A percentile compares a stretch with the other conserved stretches of the same genome.
phyloP scores from a whole-genome alignment of 2,888 invertebrate genomes.

The Apodemia duryi region DNA sequence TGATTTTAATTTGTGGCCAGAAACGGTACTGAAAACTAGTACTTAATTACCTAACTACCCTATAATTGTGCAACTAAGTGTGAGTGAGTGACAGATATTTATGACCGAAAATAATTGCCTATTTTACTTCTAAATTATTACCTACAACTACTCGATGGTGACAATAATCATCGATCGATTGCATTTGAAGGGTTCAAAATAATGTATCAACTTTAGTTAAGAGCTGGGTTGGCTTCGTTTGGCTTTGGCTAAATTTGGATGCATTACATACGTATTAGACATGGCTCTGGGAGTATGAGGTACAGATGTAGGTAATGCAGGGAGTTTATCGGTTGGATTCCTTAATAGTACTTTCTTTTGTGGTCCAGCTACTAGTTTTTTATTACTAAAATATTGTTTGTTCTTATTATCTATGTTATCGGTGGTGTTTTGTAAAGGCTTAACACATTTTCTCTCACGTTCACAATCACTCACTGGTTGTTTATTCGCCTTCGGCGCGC shows the following conservation, averaged over 20 bases:
- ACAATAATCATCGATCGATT: neutral
- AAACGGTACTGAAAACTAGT: too few species aligned
- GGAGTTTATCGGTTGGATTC: constrained; percentile 88
- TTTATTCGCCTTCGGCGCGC: constrained; percentile 83
- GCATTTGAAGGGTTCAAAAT: neutral
- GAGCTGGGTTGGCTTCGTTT: constrained; percentile 69
- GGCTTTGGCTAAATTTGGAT: constrained; percentile 65
- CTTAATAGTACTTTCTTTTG: constrained; percentile 73
- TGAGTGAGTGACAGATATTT: too few species aligned
- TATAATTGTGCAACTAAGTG: too few species aligned
- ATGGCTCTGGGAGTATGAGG: constrained; percentile 79
- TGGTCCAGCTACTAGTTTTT: constrained; percentile 84
- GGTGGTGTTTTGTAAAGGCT: constrained; percentile 67
- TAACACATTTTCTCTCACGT: constrained; percentile 65
- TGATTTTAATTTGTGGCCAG: too few species aligned
- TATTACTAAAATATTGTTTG: constrained; percentile 75
- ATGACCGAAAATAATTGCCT: neutral
- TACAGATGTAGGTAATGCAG: constrained; percentile 80
- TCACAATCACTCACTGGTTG: constrained; percentile 65
- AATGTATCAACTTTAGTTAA: constrained; percentile 31
- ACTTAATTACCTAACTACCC: too few species aligned
- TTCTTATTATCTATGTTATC: constrained; percentile 66
- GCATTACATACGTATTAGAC: constrained; percentile 85
- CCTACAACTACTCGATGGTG: neutral
- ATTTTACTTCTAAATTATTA: neutral